Conservation (phyloP, 2,797 vertebrate species). For the Furcifer pardalis region DNA sequence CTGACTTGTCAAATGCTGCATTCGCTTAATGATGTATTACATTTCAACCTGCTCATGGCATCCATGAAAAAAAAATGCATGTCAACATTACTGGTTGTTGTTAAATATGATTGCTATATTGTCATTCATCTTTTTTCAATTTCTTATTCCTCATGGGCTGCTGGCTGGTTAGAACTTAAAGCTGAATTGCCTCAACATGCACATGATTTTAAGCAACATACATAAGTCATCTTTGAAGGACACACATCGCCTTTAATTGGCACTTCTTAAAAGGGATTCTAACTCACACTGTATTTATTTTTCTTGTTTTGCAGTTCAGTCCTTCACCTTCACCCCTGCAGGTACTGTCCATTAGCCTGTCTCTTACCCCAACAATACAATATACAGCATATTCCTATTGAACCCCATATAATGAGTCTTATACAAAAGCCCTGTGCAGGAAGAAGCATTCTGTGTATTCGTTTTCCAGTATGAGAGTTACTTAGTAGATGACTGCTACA, state of each 20-base stretch:
- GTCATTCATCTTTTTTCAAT: slow-evolving; percentile 21
- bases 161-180: slow-evolving; percentile 63
- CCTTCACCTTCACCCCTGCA: slow-evolving; percentile 93
- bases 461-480: slow-evolving; percentile 35
- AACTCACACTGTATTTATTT: slow-evolving; percentile 86
- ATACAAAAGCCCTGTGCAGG: slow-evolving; percentile 30
- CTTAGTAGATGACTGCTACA: slow-evolving; percentile 29
- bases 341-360: slow-evolving; percentile 90
- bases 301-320: slow-evolving; percentile 94
- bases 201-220: slow-evolving; percentile 28
- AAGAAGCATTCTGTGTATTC: slow-evolving; percentile 24
- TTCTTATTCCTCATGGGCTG: slow-evolving; percentile 59
- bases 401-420: slow-evolving; percentile 49
- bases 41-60: slow-evolving; percentile 50
- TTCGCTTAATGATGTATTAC: slow-evolving; percentile 50
- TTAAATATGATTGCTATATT: slow-evolving; percentile 33
- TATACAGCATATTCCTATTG: slow-evolving; percentile 25
- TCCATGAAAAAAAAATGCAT: slow-evolving; percentile 38
- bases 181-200: slow-evolving; percentile 52
- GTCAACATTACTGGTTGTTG: not conserved
- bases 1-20: slow-evolving; percentile 34
- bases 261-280: slow-evolving; percentile 72
- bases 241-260: slow-evolving; percentile 32
- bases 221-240: slow-evolving; percentile 45
- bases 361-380: slow-evolving; percentile 66